Conservation (phyloP, 2,888 invertebrate genomes). For the Rugalucina vietnamica region DNA sequence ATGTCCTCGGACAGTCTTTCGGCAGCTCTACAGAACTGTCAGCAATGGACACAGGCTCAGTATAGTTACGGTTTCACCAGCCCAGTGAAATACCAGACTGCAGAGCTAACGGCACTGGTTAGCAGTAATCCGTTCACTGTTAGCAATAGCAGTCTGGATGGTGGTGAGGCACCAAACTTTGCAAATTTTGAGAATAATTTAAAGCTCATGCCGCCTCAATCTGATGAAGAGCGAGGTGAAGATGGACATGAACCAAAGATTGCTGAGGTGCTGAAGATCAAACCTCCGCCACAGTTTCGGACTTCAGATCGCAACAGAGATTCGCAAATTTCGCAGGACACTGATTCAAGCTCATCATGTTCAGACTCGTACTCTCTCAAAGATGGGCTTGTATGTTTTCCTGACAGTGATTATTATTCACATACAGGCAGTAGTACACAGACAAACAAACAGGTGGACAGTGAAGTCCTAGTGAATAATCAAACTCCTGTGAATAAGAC, state of each 20-base stretch:
- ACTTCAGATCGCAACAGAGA: conserved; percentile 65
- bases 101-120: conserved; percentile 64
- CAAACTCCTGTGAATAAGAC: background rate
- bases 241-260: conserved; percentile 66
- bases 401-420: conserved; percentile 77
- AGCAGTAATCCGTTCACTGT: conserved; percentile 71
- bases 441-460: conserved; percentile 35
- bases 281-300: conserved; percentile 77
- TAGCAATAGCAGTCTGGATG: conserved; percentile 56
- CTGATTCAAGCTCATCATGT: conserved; percentile 65
- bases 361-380: conserved; percentile 59
- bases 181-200: conserved; percentile 58
- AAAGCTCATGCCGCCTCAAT: conserved; percentile 65
- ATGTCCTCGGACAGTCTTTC: conserved; percentile 81
- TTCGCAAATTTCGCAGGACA: conserved; percentile 64
- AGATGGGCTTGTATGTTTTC: conserved; percentile 60
- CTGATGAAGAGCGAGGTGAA: conserved; percentile 62
- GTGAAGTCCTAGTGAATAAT: conserved; percentile 2
- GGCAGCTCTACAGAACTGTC: conserved; percentile 65
- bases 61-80: conserved; percentile 62
- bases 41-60: conserved; percentile 70
- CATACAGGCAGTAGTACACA: conserved; percentile 69
- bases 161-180: conserved; percentile 57
- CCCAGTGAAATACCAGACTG: conserved; percentile 60
- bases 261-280: conserved; percentile 70